phyloP scores from a whole-genome alignment of 2,888 invertebrate genomes.

The Quadroppia sp. region DNA sequence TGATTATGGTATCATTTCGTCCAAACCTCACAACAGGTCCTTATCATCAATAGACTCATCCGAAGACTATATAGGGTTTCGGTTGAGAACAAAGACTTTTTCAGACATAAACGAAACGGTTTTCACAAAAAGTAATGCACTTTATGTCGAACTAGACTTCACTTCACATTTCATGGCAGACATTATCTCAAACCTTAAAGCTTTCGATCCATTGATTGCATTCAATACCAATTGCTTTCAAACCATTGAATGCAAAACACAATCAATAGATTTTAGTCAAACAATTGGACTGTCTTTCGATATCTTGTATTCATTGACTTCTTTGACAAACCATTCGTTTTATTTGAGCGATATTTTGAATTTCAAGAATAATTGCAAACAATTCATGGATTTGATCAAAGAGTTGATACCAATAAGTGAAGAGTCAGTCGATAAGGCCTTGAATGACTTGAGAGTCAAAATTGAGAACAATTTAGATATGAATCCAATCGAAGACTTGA shows the following conservation, averaged over 20 bases:
- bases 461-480: constrained; percentile 11
- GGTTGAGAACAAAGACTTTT: neutral
- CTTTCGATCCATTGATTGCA: constrained; percentile 1
- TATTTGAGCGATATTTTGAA: constrained; percentile 11
- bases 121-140: constrained; percentile 13
- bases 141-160: neutral
- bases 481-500: neutral
- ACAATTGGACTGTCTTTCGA: neutral
- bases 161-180: neutral
- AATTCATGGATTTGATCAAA: neutral
- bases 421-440: neutral
- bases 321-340: constrained; percentile 10
- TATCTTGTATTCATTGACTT: neutral
- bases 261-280: neutral
- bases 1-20: too few relatives aligned
- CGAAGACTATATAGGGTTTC: neutral
- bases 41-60: too few relatives aligned
- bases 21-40: too few relatives aligned
- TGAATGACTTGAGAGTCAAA: constrained; percentile 16
- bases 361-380: neutral
- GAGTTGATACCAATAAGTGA: neutral
- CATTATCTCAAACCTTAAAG: constrained; percentile 13
- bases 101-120: neutral
- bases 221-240: neutral
- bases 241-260: neutral